Conservation (phyloP, 2,113 vertebrate species). For the Spermophilus dauricus region DNA sequence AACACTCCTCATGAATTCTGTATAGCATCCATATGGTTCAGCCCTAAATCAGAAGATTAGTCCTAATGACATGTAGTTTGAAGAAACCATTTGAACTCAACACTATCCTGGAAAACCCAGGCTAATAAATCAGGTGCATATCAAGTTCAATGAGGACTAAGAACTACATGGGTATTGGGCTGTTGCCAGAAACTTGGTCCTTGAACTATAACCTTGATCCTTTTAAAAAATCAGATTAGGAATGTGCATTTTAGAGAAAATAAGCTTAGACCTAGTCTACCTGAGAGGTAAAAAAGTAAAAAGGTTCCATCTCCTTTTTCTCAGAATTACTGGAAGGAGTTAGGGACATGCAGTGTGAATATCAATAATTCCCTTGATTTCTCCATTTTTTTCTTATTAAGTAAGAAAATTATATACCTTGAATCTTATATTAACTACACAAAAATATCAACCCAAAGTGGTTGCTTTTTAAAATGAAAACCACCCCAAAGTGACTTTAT, state of each 20-base stretch:
- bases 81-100: not conserved
- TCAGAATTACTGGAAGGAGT: not conserved
- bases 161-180: not conserved
- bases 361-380: not conserved
- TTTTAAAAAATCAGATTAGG: conserved; percentile 26
- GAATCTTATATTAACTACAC: not conserved
- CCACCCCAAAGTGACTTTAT: not conserved
- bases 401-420: not conserved
- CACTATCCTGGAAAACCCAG: not conserved
- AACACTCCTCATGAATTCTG: too few relatives aligned
- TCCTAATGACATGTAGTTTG: not conserved
- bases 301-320: not conserved
- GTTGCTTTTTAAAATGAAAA: not conserved
- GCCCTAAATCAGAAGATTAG: not conserved
- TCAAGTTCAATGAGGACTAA: not conserved
- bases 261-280: not conserved
- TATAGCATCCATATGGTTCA: not conserved
- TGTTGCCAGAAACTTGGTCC: not conserved
- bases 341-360: not conserved
- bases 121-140: not conserved
- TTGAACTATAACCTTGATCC: not conserved
- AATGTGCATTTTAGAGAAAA: not conserved
- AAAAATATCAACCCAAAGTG: not conserved
- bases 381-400: not conserved
- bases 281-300: not conserved